Evolutionary conservation across 2,797 vertebrate genomes (phyloP).

Genomic region (Neopelma chrysocephalum): DNA sequence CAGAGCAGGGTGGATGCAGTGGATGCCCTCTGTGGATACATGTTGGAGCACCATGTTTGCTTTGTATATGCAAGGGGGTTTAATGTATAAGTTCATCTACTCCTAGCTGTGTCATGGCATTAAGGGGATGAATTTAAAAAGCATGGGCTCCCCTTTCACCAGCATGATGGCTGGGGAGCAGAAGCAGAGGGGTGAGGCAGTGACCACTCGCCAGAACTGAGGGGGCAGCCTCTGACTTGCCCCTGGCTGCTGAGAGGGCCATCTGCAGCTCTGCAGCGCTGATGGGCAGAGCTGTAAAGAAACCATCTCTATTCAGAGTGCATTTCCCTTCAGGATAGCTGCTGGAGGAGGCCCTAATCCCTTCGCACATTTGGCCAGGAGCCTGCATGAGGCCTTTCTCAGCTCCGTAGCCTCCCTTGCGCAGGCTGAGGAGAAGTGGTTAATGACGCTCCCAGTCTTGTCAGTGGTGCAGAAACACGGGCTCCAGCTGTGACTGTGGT

Average conservation of each 20-base stretch:
- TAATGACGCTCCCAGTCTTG: constrained; percentile 31
- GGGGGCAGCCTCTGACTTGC: background rate
- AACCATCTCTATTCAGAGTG: background rate
- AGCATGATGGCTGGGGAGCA: background rate
- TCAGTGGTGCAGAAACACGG: constrained; percentile 53
- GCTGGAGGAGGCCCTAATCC: constrained; percentile 49
- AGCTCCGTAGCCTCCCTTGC: background rate
- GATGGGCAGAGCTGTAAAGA: background rate
- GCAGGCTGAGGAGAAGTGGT: background rate
- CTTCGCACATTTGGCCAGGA: background rate
- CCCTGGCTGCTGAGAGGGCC: background rate
- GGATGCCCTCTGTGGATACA: background rate
- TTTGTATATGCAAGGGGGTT: background rate
- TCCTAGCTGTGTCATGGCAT: background rate
- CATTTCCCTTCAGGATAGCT: background rate
- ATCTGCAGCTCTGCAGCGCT: background rate
- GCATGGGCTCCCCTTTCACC: fast-evolving
- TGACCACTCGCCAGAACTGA: background rate
- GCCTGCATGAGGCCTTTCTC: background rate
- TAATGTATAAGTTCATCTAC: fast-evolving
- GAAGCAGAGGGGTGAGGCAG: background rate
- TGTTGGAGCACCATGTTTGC: background rate
- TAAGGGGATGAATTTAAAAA: background rate
- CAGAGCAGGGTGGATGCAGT: background rate
- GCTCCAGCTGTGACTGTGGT: constrained; percentile 64